Conservation (phyloP, 2,888 invertebrate species). For the Drosophila imparisetae region DNA sequence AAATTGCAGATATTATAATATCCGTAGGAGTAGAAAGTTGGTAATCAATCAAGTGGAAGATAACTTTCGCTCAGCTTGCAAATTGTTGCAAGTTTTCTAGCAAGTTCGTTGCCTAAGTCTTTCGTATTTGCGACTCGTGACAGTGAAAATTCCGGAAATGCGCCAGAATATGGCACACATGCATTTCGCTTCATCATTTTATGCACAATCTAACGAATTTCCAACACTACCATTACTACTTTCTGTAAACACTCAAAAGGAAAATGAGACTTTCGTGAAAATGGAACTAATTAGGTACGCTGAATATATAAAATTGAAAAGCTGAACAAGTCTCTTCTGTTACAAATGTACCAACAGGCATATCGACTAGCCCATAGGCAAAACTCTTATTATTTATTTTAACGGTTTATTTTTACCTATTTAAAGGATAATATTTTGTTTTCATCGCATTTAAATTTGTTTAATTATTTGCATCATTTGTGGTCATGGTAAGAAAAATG, state of each 20-base stretch:
- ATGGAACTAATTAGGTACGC: neutral
- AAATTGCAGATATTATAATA: constrained; percentile 74
- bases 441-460: neutral
- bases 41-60: constrained; percentile 68
- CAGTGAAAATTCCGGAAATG: constrained; percentile 48
- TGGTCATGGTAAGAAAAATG: neutral
- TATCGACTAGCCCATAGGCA: neutral
- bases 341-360: neutral
- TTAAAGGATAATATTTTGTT: neutral
- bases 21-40: constrained; percentile 72
- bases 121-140: constrained; percentile 46
- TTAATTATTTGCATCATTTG: neutral
- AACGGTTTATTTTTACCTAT: neutral
- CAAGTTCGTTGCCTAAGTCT: constrained; percentile 71
- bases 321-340: neutral
- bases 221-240: neutral
- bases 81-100: constrained; percentile 61
- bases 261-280: neutral
- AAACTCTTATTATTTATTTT: neutral
- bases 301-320: neutral
- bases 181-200: constrained; percentile 6
- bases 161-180: constrained; percentile 28
- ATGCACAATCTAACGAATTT: neutral
- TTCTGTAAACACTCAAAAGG: neutral
- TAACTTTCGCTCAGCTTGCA: constrained; percentile 74